Conservation (phyloP, 2,888 invertebrate genomes). For the Smittia aterrima region DNA sequence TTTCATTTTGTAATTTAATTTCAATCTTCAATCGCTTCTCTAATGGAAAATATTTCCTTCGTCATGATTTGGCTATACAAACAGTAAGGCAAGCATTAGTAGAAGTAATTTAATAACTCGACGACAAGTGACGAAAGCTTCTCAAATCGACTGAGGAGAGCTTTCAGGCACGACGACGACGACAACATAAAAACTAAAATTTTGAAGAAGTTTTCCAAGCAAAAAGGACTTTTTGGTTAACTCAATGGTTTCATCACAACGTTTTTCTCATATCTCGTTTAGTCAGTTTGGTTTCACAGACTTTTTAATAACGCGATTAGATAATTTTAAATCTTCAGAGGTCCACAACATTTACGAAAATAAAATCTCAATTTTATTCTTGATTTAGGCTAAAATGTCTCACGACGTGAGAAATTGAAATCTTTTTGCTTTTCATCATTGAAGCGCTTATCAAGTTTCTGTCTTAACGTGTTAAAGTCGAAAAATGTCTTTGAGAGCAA, state of each 20-base stretch:
- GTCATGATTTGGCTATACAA: slow-evolving; percentile 35
- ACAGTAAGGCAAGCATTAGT: slow-evolving; percentile 39
- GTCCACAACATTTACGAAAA: not conserved
- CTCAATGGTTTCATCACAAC: slow-evolving; percentile 40
- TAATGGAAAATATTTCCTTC: not conserved
- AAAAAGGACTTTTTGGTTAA: slow-evolving; percentile 21
- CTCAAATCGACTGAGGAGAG: not conserved
- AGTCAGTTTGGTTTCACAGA: not conserved
- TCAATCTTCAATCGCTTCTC: not conserved
- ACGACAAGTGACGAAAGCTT: not conserved
- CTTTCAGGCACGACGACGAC: not conserved
- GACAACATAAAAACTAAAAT: not conserved
- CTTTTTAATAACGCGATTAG: slow-evolving; percentile 8
- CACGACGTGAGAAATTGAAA: not conserved
- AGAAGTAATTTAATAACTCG: not conserved
- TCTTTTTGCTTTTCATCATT: not conserved
- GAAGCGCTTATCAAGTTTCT: not conserved
- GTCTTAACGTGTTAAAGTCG: slow-evolving; percentile 2
- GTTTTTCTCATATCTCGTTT: not conserved
- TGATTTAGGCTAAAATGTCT: not conserved
- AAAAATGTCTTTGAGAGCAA: slow-evolving; percentile 10
- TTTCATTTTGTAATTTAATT: not conserved
- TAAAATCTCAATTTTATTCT: not conserved
- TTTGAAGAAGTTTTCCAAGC: slow-evolving; percentile 21
- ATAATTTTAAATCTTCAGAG: slow-evolving; percentile 6